Base-by-base conservation (phyloP, 2,888 invertebrate species). In the Aricia artaxerxes region DNA sequence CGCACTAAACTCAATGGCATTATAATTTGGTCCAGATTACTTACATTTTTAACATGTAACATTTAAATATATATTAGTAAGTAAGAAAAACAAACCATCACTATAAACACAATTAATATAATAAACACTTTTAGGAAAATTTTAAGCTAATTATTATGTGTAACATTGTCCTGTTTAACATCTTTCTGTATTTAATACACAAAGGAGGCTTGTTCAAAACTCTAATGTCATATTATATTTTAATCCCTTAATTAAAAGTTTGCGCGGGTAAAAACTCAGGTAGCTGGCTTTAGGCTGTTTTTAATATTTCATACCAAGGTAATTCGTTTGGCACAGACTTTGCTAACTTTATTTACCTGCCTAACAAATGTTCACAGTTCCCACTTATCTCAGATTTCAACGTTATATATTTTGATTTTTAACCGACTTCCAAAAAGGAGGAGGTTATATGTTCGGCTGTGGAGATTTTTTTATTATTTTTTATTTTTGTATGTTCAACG, bases 231-330 rank as follows among this genome's bases (percentile, higher is more conserved):
- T 92, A 93, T 69, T 92, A 93, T 69, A 69, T 69, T 94, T 93
- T 93, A 92, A 93, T 92, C 92, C 93, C 91, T 92, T 94, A 93
- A 93, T 94, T 94, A 94, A 94, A 94, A 94, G 91, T 94, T 94
- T 89, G 85, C 82, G 88, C 83, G 86, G 87, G 88, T 88, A 91
- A 90, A 89, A 83, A 82, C 84, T 86, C 88, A 90, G 88, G 87
- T 87, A 85, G 9, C 11, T 13, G 4, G 69, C 69, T 69, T 35
- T 69, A 69, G 89, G 91, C 89, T 90, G 90, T 93, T 93, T 93
- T 93, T 89, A 91, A 93, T 93, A 93, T 93, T 94, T 92, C 91
- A 92, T 93, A 93, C 91, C 92, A 93, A 93, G 92, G 91, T 94
- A 94, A 94, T 94, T 93, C 93, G 93, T 91, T 88, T 88, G 84